phyloP scores from a whole-genome alignment of 2,113 vertebrate genomes.

The Toxotes chatareus region DNA sequence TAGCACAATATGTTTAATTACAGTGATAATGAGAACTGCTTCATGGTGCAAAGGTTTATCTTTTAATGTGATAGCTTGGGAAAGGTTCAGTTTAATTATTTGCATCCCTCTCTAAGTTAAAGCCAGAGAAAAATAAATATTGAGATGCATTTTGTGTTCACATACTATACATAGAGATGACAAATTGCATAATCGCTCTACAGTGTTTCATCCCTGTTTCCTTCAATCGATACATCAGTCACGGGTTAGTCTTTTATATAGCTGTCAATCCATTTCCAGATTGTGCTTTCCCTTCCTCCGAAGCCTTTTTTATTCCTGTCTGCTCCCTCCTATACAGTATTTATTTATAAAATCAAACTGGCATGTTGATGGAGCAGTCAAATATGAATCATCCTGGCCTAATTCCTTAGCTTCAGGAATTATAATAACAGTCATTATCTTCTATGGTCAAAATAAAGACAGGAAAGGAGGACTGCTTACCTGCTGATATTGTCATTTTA shows the following conservation, averaged over 20 bases:
- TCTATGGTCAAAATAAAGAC: conserved; percentile 15
- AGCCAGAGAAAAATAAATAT: neutral
- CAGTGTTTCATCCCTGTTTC: conserved; percentile 13
- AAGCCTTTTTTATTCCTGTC: conserved; percentile 14
- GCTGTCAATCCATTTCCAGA: conserved; percentile 37
- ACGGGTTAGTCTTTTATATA: conserved; percentile 16
- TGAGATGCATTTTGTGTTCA: neutral
- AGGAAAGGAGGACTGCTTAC: neutral
- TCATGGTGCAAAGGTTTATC: neutral
- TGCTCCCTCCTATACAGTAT: neutral
- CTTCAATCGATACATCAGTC: conserved; percentile 23
- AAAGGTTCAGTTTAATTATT: conserved; percentile 4
- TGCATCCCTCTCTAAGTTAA: neutral
- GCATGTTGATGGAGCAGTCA: conserved; percentile 21
- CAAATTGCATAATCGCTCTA: conserved; percentile 15
- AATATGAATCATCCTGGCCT: conserved; percentile 34
- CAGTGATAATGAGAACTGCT: neutral
- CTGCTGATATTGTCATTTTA: neutral
- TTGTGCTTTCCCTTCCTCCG: conserved; percentile 14
- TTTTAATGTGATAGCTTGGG: neutral
- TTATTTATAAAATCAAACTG: conserved; percentile 34
- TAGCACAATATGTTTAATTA: neutral
- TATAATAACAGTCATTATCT: conserved; percentile 14
- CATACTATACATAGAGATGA: conserved; percentile 8
- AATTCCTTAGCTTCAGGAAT: conserved; percentile 5